Evolutionary conservation across 2,797 vertebrate genomes (phyloP).

Genomic region (Thamnophis elegans): DNA sequence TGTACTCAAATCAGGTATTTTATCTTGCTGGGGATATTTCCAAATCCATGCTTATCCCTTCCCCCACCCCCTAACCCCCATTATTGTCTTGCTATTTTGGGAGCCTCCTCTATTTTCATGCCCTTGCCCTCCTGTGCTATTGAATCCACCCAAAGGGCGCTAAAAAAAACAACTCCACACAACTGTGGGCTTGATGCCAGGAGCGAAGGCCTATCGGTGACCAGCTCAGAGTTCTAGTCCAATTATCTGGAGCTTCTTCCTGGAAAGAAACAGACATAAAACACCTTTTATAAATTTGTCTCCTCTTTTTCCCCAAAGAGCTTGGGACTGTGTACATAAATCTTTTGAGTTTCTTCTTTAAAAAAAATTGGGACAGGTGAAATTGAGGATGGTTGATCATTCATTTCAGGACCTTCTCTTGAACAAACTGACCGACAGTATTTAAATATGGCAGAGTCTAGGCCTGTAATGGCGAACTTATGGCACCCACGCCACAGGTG

Average conservation of each 20-base stretch:
- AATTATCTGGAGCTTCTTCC: background rate
- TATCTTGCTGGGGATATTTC: background rate
- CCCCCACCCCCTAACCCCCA: too few relatives aligned
- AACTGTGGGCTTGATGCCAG: background rate
- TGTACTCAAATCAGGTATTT: background rate
- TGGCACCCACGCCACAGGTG: too few relatives aligned
- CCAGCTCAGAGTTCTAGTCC: background rate
- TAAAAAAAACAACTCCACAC: background rate
- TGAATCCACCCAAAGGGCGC: background rate
- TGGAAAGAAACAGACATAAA: conserved; percentile 9
- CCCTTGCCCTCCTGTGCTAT: background rate
- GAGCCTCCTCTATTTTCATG: background rate
- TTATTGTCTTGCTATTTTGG: background rate
- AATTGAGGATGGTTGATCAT: background rate
- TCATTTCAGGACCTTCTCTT: background rate
- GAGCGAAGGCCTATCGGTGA: background rate
- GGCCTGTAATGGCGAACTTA: background rate
- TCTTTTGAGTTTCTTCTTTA: background rate
- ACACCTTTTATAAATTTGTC: background rate
- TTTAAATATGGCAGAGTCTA: background rate
- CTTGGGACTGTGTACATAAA: background rate
- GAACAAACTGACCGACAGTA: background rate
- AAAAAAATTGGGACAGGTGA: background rate
- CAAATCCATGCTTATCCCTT: background rate
- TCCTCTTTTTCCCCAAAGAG: background rate